Evolutionary conservation across 2,888 invertebrate species (phyloP).

Genomic region (Microplitis manilae): DNA sequence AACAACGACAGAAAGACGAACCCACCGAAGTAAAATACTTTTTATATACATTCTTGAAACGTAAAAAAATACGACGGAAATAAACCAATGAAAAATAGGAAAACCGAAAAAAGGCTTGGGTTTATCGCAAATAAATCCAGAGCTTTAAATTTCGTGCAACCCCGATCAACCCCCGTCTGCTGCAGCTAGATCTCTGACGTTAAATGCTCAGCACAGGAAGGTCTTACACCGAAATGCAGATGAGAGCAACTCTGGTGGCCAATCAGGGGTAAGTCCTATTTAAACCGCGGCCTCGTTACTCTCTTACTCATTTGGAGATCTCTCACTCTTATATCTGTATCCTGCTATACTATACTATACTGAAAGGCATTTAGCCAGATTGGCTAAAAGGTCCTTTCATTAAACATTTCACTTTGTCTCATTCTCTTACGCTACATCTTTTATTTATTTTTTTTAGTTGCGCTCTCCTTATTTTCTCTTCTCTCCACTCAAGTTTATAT

Average conservation of each 20-base stretch:
- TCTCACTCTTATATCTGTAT: conserved; percentile 50
- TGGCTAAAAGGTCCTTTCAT: conserved; percentile 70
- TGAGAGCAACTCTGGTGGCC: conserved; percentile 55
- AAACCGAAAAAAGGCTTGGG: neutral
- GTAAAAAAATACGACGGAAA: neutral
- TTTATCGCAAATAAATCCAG: neutral
- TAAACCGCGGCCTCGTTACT: conserved; percentile 47
- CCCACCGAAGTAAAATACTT: neutral
- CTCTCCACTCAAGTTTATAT: conserved; percentile 60
- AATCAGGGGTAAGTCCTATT: conserved; percentile 52
- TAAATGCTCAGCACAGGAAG: conserved; percentile 11
- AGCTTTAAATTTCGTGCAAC: conserved; percentile 56
- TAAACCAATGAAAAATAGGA: neutral
- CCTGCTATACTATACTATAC: conserved; percentile 33
- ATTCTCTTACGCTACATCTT: conserved; percentile 44
- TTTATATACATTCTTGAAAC: neutral
- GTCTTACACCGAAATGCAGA: conserved; percentile 54
- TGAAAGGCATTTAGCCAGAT: conserved; percentile 70
- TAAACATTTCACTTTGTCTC: conserved; percentile 69
- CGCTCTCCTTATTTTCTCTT: conserved; percentile 37
- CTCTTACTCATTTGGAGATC: conserved; percentile 36
- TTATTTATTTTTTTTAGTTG: conserved; percentile 37
- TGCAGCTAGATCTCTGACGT: neutral
- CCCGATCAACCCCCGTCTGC: conserved; percentile 29
- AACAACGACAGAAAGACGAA: neutral